These are phyloP conservation scores for Ellobium chinense DNA, from an alignment of 2,888 invertebrate species.

Conservation along the genomic window DNA sequence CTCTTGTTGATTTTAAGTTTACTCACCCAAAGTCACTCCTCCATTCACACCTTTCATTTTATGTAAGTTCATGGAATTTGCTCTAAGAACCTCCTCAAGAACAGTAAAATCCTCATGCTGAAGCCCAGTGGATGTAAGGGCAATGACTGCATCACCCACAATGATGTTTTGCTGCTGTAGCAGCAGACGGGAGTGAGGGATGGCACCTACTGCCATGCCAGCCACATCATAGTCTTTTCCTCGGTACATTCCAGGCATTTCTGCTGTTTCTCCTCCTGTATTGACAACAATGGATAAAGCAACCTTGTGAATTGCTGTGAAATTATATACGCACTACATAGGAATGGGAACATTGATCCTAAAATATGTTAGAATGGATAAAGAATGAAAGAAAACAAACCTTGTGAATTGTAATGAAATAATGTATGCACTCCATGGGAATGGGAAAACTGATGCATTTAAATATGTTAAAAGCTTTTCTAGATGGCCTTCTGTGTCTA, in stretches of 20 bases:
- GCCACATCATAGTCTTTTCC: conserved; percentile 95
- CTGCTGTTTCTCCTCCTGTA: conserved; percentile 96
- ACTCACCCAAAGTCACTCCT: conserved; percentile 27
- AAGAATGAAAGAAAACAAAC: too few species aligned
- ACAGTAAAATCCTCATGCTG: conserved; percentile 80
- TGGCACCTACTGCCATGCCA: conserved; percentile 96
- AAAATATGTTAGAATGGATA: too few species aligned
- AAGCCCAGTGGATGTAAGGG: conserved; percentile 92
- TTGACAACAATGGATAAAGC: too few species aligned
- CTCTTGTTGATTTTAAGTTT: too few species aligned
- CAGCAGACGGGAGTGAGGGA: conserved; percentile 87
- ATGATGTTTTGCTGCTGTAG: conserved; percentile 86
- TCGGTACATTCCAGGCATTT: conserved; percentile 90
- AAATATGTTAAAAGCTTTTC: too few species aligned
- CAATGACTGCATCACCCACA: conserved; percentile 93
- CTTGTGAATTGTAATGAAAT: too few species aligned
- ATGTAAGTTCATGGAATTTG: conserved; percentile 1
- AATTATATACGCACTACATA: too few species aligned
- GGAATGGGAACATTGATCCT: too few species aligned
- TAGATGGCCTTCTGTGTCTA: too few species aligned
- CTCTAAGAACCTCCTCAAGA: conserved; percentile 19
- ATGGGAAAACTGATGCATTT: too few species aligned
- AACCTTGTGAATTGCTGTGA: too few species aligned
- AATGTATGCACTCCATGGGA: too few species aligned
- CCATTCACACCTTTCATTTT: conserved; percentile 35